Percentiles rank a stretch among this genome's conserved stretches.
These are phyloP conservation scores for Chaenogobius annularis DNA, from an alignment of 2,113 vertebrate genomes.

Conservation along the genomic window DNA sequence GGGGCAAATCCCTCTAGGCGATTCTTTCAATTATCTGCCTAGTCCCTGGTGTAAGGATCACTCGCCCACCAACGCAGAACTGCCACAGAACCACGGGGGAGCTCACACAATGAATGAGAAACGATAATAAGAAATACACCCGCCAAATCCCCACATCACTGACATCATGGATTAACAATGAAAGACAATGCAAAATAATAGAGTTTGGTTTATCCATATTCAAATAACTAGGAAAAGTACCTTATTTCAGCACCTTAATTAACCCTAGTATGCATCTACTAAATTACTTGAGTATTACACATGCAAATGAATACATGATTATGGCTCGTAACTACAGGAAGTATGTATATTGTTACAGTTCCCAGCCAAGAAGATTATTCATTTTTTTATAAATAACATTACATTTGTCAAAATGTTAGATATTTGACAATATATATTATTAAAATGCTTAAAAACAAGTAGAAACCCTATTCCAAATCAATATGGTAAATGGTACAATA, in stretches of 20 bases:
- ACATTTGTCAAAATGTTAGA: too few relatives aligned
- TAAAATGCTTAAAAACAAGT: background rate
- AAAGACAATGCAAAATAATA: slow-evolving; percentile 9
- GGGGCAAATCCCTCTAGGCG: slow-evolving; percentile 40
- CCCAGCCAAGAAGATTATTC: background rate
- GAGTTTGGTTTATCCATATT: background rate
- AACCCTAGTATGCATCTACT: background rate
- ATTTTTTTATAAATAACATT: too few relatives aligned
- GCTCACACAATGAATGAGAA: slow-evolving; percentile 29
- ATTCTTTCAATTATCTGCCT: slow-evolving; percentile 62
- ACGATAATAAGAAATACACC: slow-evolving; percentile 6
- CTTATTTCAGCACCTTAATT: background rate
- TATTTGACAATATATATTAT: too few relatives aligned
- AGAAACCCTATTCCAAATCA: background rate
- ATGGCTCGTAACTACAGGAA: background rate
- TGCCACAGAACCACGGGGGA: slow-evolving; percentile 17
- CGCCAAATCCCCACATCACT: slow-evolving; percentile 17
- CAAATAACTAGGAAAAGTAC: background rate
- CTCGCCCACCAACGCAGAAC: slow-evolving; percentile 32
- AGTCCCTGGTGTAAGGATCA: slow-evolving; percentile 45
- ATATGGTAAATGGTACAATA: background rate
- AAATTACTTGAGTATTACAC: background rate
- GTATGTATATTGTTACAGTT: too few relatives aligned
- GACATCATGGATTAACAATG: slow-evolving; percentile 15
- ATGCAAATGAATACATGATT: background rate